phyloP scores from a whole-genome alignment of 2,113 vertebrate genomes.

The Polypterus senegalus region DNA sequence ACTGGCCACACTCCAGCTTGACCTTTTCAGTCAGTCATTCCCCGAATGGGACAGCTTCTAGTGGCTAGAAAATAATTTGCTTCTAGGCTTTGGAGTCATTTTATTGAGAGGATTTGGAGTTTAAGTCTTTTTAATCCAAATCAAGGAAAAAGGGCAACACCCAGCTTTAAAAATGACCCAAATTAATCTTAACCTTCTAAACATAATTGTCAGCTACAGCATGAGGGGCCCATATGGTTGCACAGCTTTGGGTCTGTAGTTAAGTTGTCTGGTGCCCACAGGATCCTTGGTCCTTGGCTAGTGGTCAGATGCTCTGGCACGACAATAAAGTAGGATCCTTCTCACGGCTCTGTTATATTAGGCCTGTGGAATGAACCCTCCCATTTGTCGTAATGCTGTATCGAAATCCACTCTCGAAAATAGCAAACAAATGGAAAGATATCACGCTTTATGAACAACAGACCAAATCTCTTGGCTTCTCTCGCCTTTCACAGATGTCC shows the following conservation, averaged over 20 bases:
- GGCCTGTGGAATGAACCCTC: not conserved
- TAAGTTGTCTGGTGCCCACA: not conserved
- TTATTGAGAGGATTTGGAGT: not conserved
- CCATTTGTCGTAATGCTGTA: not conserved
- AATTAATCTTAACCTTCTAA: not conserved
- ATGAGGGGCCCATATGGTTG: not conserved
- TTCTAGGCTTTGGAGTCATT: not conserved
- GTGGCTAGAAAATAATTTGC: too few relatives aligned
- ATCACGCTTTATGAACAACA: not conserved
- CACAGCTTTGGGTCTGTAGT: not conserved
- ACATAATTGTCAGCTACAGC: not conserved
- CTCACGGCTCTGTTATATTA: not conserved
- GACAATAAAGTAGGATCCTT: not conserved
- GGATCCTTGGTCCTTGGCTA: not conserved
- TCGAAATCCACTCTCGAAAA: not conserved
- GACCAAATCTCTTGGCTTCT: slow-evolving; percentile 22
- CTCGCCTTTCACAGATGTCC: slow-evolving; percentile 40
- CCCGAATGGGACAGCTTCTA: too few relatives aligned
- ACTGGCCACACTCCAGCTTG: too few relatives aligned
- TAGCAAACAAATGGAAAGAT: not conserved
- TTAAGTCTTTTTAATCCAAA: not conserved
- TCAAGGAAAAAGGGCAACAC: not conserved
- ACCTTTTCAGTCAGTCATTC: too few relatives aligned
- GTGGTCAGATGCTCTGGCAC: not conserved
- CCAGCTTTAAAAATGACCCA: not conserved